Percentiles rank a stretch among this genome's conserved stretches.
phyloP scores from a whole-genome alignment of 2,888 invertebrate species.

The Eupithecia inturbata region DNA sequence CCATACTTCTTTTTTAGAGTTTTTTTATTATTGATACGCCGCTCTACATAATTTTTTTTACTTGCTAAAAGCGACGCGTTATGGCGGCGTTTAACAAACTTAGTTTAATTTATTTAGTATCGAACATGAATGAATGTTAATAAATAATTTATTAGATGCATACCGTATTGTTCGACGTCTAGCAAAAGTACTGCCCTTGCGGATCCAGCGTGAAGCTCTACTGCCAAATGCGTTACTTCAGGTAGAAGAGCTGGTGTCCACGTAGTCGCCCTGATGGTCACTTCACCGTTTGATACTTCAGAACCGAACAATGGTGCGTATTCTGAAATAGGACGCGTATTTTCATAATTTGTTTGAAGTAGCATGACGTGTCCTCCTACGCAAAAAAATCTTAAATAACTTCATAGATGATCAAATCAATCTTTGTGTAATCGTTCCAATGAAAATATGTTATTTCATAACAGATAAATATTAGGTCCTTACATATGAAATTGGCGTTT shows the following conservation, averaged over 20 bases:
- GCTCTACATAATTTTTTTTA: no score
- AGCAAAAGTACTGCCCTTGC: conserved; percentile 61
- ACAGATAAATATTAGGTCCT: not conserved
- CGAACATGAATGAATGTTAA: not conserved
- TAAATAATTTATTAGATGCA: not conserved
- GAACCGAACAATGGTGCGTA: conserved; percentile 57
- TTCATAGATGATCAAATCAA: not conserved
- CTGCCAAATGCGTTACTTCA: conserved; percentile 50
- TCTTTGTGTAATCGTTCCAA: not conserved
- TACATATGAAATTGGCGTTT: no score
- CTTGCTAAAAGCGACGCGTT: no score
- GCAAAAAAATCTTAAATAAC: not conserved
- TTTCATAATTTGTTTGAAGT: not conserved
- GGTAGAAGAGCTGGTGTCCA: conserved; percentile 50
- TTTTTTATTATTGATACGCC: no score
- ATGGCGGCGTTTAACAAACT: not conserved
- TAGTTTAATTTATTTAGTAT: not conserved
- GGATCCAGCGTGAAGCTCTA: conserved; percentile 59
- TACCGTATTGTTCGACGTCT: conserved; percentile 44
- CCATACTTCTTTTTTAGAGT: no score
- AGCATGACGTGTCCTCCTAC: not conserved
- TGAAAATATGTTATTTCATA: not conserved
- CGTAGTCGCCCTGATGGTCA: conserved; percentile 51
- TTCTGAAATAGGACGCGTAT: conserved; percentile 48
- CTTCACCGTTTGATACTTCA: conserved; percentile 46